Base-by-base conservation (phyloP, 2,113 vertebrate genomes). In the Salvelinus namaycush region DNA sequence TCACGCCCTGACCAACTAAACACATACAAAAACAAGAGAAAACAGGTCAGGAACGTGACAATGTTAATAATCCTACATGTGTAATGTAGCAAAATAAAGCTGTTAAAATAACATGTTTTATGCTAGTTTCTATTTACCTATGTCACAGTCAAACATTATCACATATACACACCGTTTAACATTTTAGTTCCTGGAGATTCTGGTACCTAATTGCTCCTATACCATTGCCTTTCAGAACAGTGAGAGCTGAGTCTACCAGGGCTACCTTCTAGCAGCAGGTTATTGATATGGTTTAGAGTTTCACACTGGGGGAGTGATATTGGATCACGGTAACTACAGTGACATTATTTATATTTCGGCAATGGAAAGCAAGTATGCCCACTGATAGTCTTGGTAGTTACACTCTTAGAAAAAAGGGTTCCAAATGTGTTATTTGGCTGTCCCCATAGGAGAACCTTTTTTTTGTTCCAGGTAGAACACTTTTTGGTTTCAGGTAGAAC, bases 131-230 rank as follows among this genome's bases (percentile, higher is more conserved):
- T 29, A 31, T 59, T 60, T 66, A 65, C 26, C 59, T 76, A 76
- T 62, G 72, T 76, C 64, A 65, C 39, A 24, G 34, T 73, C 34
- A 70, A 65, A 70, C 68, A 70, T 74, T 26, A 74, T 74, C 39
- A 5, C 16, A 49, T 74, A 57, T 66, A 54, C 18, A 70, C 44
- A 66, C 48, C 12, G 12, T 74, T 34, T 74, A 81, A 77, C 44
- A 8, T 39, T 77, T 74, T 51, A 80, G 13, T 48, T 31, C 14
- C 72, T 49, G 34, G 18, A 69, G 68, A 75, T 51, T n/a, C 2
- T 75, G 44, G 13, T 29, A 4, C 13, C 3, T 22, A 22, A 49
- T 80, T 57, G n/a, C 72, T 39, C 72, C 20, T 27, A 68, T 75
- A 64, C 76, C 65, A 72, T 71, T 65, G 65, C 68, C 57, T 74